Base-by-base conservation (phyloP, 1,140 invertebrate species). In the Achroia grisella region DNA sequence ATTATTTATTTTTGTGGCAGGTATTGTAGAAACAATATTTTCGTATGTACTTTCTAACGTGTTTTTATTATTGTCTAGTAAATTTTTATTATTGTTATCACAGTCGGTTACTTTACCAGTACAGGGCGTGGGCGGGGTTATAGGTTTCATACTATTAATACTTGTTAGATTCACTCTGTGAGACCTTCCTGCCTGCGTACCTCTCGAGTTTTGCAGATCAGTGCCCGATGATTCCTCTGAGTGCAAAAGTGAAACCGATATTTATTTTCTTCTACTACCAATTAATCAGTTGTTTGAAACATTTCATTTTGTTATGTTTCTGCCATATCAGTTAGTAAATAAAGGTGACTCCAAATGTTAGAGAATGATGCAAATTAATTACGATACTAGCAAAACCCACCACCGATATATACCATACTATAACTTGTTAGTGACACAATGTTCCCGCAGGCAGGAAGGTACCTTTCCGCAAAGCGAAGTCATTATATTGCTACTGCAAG, bases 361-460 rank as follows among this genome's bases (percentile, higher is more conserved):
- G 63, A 65, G 17, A 43, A 51, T 6, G 43, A 56, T 64, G 44
- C 56, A 62, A 54, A 65, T 63, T 74, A 74, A 23, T 58, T 54
- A 23, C 43, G 60, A 31, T 35, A 58, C 53, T 58, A 60, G 36
- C 42, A 62, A 51, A 72, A 56, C 68, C 81, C 81, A 73, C 67
- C 78, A 85, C 81, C 81, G 52, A 50, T 48, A 64, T 51, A 23
- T 60, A 70, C 50, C 50, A 59, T 57, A 61, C 47, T 48, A 52
- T 42, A 42, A 56, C 40, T 58, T 73, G 77, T 86, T 86, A 86
- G 82, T 83, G 61, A 67, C 61, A 74, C 60, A 65, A 62, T 63
- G 69, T 73, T 78, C 84, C 82, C 77, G 75, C 86, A 87, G 83
- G 83, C 86, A 87, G 86, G 84, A 87, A 87, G 86, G 84, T 83